These are phyloP conservation scores for Ligdia adustata DNA, from an alignment of 2,888 invertebrate species.

Conservation along the genomic window DNA sequence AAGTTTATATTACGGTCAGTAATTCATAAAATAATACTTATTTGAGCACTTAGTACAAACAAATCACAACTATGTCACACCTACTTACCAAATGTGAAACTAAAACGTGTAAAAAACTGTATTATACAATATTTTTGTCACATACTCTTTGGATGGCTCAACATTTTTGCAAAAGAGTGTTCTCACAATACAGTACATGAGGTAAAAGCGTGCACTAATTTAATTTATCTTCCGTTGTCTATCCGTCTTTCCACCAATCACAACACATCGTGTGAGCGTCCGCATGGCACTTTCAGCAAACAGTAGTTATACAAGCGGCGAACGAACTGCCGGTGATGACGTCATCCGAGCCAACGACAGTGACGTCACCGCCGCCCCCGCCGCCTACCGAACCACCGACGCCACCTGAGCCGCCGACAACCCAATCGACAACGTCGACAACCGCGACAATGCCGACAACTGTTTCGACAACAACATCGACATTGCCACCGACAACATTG, in stretches of 20 bases:
- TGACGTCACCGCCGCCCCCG: conserved; percentile 52
- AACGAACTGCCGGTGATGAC: conserved; percentile 69
- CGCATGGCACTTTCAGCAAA: conserved; percentile 84
- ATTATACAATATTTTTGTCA: conserved; percentile 9
- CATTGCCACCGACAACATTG: conserved; percentile 42
- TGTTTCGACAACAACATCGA: conserved; percentile 47
- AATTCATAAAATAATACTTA: no score
- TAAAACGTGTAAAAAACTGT: no score
- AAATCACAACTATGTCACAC: no score
- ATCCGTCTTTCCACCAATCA: conserved; percentile 53
- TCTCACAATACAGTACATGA: no score
- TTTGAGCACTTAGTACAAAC: no score
- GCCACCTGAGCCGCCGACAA: conserved; percentile 43
- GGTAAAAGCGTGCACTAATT: no score
- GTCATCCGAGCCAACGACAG: conserved; percentile 54
- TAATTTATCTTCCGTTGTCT: conserved; percentile 51
- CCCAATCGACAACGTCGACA: conserved; percentile 38
- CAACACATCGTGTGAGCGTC: conserved; percentile 78
- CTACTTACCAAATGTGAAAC: no score
- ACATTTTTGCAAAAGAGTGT: no score
- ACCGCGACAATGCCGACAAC: conserved; percentile 40
- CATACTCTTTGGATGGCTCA: conserved; percentile 14
- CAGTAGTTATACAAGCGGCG: conserved; percentile 77
- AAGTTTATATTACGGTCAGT: no score
- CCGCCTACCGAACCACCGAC: conserved; percentile 43